These are phyloP conservation scores for Aix galericulata DNA, from an alignment of 2,113 vertebrate species.

Conservation along the genomic window DNA sequence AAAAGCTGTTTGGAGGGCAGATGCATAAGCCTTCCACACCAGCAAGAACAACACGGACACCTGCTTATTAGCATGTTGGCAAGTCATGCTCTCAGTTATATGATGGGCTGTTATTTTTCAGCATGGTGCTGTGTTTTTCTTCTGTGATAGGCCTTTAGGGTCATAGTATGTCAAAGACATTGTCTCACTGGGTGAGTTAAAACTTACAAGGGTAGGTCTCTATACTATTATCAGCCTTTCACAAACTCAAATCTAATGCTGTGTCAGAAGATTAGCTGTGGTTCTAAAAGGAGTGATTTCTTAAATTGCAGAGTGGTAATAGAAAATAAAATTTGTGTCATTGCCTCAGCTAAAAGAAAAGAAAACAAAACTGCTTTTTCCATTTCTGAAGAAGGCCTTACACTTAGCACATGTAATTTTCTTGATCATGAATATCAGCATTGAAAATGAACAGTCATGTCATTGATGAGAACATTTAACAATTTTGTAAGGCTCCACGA, in stretches of 20 bases:
- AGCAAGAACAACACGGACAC: neutral
- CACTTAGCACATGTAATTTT: neutral
- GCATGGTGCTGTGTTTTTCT: constrained; percentile 24
- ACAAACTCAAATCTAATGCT: constrained; percentile 8
- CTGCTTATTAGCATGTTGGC: constrained; percentile 10
- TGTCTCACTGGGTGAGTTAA: neutral
- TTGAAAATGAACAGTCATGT: neutral
- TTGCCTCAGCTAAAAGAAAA: constrained; percentile 7
- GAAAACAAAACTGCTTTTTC: neutral
- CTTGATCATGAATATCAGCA: neutral
- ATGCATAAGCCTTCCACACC: neutral
- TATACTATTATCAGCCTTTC: constrained; percentile 13
- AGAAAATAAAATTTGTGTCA: constrained; percentile 28
- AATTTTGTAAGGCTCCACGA: neutral
- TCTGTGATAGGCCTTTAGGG: neutral
- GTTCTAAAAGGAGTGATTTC: constrained; percentile 30
- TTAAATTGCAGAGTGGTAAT: constrained; percentile 42
- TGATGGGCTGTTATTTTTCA: constrained; percentile 30
- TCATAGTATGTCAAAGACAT: neutral
- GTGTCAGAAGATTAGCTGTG: constrained; percentile 19
- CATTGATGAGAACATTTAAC: neutral
- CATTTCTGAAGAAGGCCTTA: neutral
- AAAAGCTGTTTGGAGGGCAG: neutral
- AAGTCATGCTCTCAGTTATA: neutral
- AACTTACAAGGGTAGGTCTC: neutral